These are phyloP conservation scores for Cyphomyrus discorhynchus DNA, from an alignment of 2,113 vertebrate genomes.

Conservation along the genomic window DNA sequence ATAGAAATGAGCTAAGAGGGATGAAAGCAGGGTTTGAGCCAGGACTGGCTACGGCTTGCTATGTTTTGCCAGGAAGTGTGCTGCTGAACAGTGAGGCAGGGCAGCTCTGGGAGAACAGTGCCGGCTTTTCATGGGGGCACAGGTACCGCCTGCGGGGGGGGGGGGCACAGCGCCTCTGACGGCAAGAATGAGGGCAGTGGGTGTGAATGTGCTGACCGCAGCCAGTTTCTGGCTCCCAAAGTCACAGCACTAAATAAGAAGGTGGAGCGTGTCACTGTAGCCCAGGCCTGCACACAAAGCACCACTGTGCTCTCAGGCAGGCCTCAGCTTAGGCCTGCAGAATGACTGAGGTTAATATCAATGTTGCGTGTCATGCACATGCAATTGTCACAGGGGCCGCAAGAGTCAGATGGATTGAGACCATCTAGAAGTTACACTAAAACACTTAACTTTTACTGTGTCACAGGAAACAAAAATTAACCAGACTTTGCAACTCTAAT, in stretches of 20 bases:
- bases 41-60: not conserved
- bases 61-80: slow-evolving; percentile 1
- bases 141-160: not conserved
- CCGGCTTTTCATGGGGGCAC: slow-evolving; percentile 7
- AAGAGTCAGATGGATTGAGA: not conserved
- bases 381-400: not conserved
- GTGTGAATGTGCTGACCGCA: not conserved
- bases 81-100: not conserved
- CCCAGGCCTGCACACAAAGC: slow-evolving; percentile 2
- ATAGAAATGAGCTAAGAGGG: not conserved
- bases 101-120: not conserved
- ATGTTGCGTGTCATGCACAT: not conserved
- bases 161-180: not conserved
- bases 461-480: not conserved
- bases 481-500: not conserved
- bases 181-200: not conserved
- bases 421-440: not conserved
- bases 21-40: not conserved
- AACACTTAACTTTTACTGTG: not conserved
- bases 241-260: not conserved
- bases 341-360: not conserved
- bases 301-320: not conserved
- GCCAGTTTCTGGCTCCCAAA: not conserved
- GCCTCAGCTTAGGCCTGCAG: not conserved
- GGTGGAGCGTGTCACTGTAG: not conserved